These are phyloP conservation scores for Knipowitschia caucasica DNA, from an alignment of 2,797 vertebrate species.

Conservation along the genomic window DNA sequence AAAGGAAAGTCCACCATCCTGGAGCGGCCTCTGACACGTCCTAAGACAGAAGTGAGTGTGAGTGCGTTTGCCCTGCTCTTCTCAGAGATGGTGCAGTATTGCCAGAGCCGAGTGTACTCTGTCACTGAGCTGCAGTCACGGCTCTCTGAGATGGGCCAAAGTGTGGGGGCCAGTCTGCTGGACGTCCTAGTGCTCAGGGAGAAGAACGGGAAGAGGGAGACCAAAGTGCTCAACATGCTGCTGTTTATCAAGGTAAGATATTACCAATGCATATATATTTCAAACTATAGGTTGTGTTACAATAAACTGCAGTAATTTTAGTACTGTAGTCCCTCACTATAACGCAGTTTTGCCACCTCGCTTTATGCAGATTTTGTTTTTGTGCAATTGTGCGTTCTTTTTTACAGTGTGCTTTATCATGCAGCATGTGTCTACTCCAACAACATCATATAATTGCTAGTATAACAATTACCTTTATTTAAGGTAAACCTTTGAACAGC, in stretches of 20 bases:
- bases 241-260: conserved; percentile 87
- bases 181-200: conserved; percentile 89
- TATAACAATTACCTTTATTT: no score
- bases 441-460: no score
- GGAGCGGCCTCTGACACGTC: conserved; percentile 84
- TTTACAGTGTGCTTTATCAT: no score
- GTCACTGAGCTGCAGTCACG: conserved; percentile 91
- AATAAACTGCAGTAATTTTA: no score
- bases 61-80: conserved; percentile 91
- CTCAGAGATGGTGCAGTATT: conserved; percentile 97
- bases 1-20: conserved; percentile 88
- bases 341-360: no score
- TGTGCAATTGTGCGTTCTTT: no score
- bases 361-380: no score
- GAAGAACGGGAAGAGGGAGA: conserved; percentile 87
- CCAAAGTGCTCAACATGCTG: conserved; percentile 89
- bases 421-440: no score
- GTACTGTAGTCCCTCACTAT: no score
- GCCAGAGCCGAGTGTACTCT: conserved; percentile 92
- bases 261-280: no score
- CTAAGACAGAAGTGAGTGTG: conserved; percentile 86
- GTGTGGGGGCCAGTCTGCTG: conserved; percentile 85
- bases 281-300: no score
- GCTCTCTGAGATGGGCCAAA: conserved; percentile 86
- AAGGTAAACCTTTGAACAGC: no score